Conservation (phyloP, 35 echinoderm and acorn worm species). For the Heliocidaris erythrogramma region DNA sequence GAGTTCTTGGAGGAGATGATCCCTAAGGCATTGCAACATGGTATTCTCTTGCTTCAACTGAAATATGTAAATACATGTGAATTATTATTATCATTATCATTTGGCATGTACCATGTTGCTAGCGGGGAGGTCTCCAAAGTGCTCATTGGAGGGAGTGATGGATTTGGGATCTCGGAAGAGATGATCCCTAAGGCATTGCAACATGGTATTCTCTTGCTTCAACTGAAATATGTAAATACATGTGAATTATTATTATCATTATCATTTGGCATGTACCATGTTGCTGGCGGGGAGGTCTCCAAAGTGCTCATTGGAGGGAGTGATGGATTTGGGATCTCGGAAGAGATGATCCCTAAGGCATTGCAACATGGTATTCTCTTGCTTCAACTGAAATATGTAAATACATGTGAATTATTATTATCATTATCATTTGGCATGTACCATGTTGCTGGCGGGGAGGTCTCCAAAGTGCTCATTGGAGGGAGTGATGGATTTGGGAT, state of each 20-base stretch:
- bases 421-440: no score
- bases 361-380: constrained; percentile 52
- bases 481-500: constrained; percentile 78
- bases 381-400: background rate
- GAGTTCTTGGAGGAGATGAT: constrained; percentile 80
- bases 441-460: constrained; percentile 77
- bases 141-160: constrained; percentile 77
- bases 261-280: constrained; percentile 93
- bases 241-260: background rate
- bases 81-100: no score
- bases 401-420: background rate
- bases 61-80: background rate
- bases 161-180: constrained; percentile 74
- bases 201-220: constrained; percentile 45
- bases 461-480: constrained; percentile 70
- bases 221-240: background rate
- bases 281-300: constrained; percentile 72
- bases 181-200: constrained; percentile 65
- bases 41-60: constrained; percentile 46
- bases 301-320: constrained; percentile 72
- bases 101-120: constrained; percentile 90
- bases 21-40: constrained; percentile 58
- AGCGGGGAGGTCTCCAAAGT: constrained; percentile 68
- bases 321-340: constrained; percentile 73
- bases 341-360: constrained; percentile 72